Conservation (phyloP, 2,888 invertebrate genomes). For the Lycaena phlaeas region DNA sequence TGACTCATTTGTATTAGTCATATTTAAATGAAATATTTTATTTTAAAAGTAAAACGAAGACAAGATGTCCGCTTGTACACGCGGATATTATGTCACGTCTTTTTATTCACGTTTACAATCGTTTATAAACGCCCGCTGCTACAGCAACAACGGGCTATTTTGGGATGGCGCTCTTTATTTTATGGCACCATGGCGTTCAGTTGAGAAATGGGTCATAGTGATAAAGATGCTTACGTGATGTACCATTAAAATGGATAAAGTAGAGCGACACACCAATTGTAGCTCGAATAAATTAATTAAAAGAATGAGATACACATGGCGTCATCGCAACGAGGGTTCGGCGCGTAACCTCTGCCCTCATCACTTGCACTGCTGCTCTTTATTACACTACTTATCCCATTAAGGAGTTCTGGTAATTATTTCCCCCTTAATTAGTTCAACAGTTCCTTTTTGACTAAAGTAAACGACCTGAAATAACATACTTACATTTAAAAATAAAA, state of each 20-base stretch:
- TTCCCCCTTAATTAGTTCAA: not conserved
- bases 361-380: constrained; percentile 35
- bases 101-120: constrained; percentile 36
- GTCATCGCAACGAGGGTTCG: constrained; percentile 21
- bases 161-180: constrained; percentile 44
- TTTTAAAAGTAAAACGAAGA: constrained; percentile 2
- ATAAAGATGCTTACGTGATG: not conserved
- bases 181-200: constrained; percentile 32
- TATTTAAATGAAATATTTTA: not conserved
- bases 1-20: not conserved
- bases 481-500: too few relatives aligned
- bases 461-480: too few relatives aligned
- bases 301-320: constrained; percentile 12
- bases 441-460: not conserved
- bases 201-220: constrained; percentile 42
- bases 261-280: constrained; percentile 1
- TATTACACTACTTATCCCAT: constrained; percentile 35
- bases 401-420: constrained; percentile 15
- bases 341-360: constrained; percentile 34
- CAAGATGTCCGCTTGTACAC: constrained; percentile 12
- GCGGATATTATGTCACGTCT: constrained; percentile 33
- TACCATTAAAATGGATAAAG: constrained; percentile 20
- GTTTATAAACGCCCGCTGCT: constrained; percentile 47
- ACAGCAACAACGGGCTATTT: constrained; percentile 47
- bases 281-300: constrained; percentile 15